Evolutionary conservation across 1,140 invertebrate genomes (phyloP), one percentile per base, ranked within the genome.

Genomic region (Carposina sasakii): DNA sequence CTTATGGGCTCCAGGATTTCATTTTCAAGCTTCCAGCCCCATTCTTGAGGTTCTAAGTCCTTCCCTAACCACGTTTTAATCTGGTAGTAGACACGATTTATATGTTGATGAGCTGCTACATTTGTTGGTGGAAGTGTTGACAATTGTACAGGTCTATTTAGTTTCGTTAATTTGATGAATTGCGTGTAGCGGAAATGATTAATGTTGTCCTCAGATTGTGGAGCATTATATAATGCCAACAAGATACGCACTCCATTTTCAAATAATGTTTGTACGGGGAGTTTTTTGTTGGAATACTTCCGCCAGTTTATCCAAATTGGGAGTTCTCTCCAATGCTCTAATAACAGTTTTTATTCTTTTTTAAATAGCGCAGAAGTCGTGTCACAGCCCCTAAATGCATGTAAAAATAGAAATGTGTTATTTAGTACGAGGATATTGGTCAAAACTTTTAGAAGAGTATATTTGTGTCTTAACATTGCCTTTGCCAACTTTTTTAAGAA

Each of bases 41-140:
- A 84, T 54, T 62, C 57, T 57, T 72, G 53, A 33, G 76, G 75
- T 57, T 72, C 52, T 49, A 79, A 57, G 39, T 79, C 44, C 19
- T 76, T 54, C 40, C 69, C 71, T 63, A 75, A 49, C 74, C 79
- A 82, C 33, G 58, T 66, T 66, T 82, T 73, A 61, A 85, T 52
- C 52, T 84, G 68, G 44, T 75, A 78, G 43, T 81, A 84, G 5
- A 81, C 72, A 52, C 77, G 61, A 41, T 71, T 67, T 39, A 71
- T 34, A 61, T 78, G 69, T 67, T 81, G 67, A 54, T 52, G 60
- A 56, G 64, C 71, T 54, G 60, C 63, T 65, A 47, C 55, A 62
- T 48, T 61, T 55, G 67, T 66, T 60, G 63, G 54, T 57, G 60
- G 60, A 65, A 74, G 42, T 45, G 17, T 61, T 66, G 67, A 60